phyloP scores from a whole-genome alignment of 1,140 invertebrate genomes.

The Vanessa atalanta region DNA sequence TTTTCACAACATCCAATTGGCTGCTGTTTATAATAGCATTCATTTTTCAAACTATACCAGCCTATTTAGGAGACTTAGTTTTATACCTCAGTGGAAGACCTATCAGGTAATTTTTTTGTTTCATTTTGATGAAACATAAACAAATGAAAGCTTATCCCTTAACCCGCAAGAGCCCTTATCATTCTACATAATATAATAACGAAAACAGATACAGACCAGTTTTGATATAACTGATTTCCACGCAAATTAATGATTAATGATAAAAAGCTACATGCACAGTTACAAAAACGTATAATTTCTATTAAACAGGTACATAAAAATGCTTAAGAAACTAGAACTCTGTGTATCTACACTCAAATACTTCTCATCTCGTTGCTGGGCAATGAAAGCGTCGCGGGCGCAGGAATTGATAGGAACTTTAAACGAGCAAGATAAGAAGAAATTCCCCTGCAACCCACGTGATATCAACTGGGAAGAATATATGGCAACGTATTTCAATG shows the following conservation, averaged over 20 bases:
- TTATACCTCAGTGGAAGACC: conserved; percentile 28
- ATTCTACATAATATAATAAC: no score
- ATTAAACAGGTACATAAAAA: conserved; percentile 36
- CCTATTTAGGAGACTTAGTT: conserved; percentile 36
- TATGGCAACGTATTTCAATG: conserved; percentile 81
- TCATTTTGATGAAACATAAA: no score
- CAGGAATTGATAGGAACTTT: conserved; percentile 26
- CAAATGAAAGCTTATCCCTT: no score
- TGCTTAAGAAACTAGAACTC: conserved; percentile 3
- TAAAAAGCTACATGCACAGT: no score
- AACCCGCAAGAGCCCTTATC: no score
- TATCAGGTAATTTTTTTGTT: conserved; percentile 28
- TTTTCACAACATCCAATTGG: conserved; percentile 23
- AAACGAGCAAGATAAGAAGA: conserved; percentile 27
- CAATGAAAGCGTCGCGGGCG: conserved; percentile 24
- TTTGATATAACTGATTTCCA: no score
- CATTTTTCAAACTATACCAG: conserved; percentile 37
- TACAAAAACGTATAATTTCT: background rate
- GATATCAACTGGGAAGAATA: conserved; percentile 83
- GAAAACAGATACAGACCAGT: no score
- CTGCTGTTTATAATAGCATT: conserved; percentile 15
- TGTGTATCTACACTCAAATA: conserved; percentile 19
- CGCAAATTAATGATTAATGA: no score
- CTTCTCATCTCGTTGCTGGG: conserved; percentile 35
- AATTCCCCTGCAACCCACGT: conserved; percentile 38